phyloP scores from a whole-genome alignment of 2,888 invertebrate species.

The Drosophila limbata region DNA sequence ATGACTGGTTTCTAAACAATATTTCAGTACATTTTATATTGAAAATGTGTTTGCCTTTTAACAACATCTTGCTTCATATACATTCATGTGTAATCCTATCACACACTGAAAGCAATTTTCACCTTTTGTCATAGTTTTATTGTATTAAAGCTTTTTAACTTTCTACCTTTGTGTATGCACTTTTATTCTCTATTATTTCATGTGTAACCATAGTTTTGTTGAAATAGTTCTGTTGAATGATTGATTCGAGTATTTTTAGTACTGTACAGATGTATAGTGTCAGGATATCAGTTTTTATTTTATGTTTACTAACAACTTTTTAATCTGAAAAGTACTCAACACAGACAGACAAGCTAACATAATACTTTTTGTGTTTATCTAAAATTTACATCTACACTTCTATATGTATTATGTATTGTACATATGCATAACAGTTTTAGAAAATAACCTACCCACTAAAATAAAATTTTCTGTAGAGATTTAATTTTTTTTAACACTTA shows the following conservation, averaged over 20 bases:
- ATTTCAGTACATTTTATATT: not conserved
- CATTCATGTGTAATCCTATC: not conserved
- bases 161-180: not conserved
- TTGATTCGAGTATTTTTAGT: not conserved
- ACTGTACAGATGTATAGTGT: not conserved
- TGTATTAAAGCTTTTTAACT: not conserved
- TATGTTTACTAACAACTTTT: not conserved
- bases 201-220: not conserved
- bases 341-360: not conserved
- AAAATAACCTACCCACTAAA: not conserved
- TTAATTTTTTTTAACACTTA: too few relatives aligned
- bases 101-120: not conserved
- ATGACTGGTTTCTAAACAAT: conserved; percentile 4
- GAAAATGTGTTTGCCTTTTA: not conserved
- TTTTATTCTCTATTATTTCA: not conserved
- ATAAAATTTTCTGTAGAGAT: not conserved
- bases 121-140: not conserved
- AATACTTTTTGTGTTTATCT: not conserved
- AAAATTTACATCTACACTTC: too few relatives aligned
- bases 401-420: too few relatives aligned
- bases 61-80: not conserved
- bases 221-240: not conserved
- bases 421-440: not conserved
- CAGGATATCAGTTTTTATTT: not conserved
- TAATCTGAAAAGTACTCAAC: not conserved